Conservation (phyloP, 1,140 invertebrate species). For the Colletes gigas region DNA sequence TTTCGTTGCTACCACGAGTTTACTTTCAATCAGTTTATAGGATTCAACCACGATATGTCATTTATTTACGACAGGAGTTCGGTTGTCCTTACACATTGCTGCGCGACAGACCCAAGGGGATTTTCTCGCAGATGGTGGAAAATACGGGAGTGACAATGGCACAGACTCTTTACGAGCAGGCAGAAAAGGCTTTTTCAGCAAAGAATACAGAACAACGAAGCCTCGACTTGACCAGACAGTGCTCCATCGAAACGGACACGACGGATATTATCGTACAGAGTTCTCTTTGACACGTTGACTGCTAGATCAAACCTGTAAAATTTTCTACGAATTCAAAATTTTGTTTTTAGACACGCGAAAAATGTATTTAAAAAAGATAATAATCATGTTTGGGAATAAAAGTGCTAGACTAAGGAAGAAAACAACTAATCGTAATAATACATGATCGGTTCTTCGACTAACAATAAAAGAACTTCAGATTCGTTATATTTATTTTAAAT, state of each 20-base stretch:
- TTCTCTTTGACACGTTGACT: neutral
- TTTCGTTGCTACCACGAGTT: conserved; percentile 36
- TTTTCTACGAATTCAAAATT: too few species aligned
- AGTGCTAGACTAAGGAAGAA: too few species aligned
- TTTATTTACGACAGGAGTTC: conserved; percentile 75
- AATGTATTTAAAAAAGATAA: too few species aligned
- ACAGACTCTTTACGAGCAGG: conserved; percentile 38
- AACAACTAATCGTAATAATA: too few species aligned
- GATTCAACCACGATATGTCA: neutral
- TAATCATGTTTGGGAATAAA: too few species aligned
- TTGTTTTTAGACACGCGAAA: too few species aligned
- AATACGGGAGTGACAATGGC: conserved; percentile 56
- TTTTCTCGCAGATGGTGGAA: conserved; percentile 66
- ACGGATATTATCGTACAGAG: neutral
- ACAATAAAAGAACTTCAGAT: neutral
- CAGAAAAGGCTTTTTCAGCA: conserved; percentile 11
- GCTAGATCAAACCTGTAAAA: too few species aligned
- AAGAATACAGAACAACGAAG: conserved; percentile 9
- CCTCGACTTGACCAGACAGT: neutral
- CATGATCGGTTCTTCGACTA: too few species aligned
- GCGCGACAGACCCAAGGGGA: conserved; percentile 45
- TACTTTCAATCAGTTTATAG: neutral
- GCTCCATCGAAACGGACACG: neutral
- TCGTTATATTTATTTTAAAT: conserved; percentile 38
- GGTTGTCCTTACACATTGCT: conserved; percentile 83